A percentile compares a stretch with the other conserved stretches of the same genome.
These are phyloP conservation scores for Ceratosolen fusciceps DNA, from an alignment of 1,140 invertebrate species.

Conservation along the genomic window DNA sequence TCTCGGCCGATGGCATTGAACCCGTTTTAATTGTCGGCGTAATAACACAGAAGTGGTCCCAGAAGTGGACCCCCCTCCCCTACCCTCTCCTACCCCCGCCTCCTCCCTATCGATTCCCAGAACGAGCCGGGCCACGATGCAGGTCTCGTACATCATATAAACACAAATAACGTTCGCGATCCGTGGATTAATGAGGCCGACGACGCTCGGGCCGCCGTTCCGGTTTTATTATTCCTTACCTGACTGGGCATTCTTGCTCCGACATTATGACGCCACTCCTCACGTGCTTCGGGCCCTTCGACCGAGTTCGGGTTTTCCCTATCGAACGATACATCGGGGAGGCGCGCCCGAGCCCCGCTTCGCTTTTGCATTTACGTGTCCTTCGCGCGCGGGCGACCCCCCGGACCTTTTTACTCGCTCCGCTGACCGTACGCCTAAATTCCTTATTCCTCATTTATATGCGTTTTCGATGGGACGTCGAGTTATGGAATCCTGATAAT, in stretches of 20 bases:
- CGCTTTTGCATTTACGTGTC: neutral
- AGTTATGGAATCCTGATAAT: too few species aligned
- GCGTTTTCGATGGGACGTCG: neutral
- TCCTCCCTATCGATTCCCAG: constrained; percentile 18
- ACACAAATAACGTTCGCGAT: constrained; percentile 16
- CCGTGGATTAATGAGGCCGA: constrained; percentile 46
- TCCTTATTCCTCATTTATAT: neutral
- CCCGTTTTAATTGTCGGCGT: neutral
- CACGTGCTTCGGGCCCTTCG: neutral
- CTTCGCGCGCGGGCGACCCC: neutral
- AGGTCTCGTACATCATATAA: constrained; percentile 30
- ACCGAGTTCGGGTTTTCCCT: neutral
- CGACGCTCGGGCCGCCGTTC: constrained; percentile 44
- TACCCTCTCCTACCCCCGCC: too few species aligned
- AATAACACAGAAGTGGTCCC: too few species aligned
- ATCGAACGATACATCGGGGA: neutral
- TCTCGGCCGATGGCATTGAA: neutral
- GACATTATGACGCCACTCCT: neutral
- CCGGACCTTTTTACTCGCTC: neutral
- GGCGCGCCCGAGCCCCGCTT: too few species aligned
- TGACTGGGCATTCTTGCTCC: neutral
- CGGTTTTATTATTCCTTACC: neutral
- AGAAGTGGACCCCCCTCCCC: too few species aligned
- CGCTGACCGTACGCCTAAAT: neutral
- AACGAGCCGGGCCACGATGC: neutral